These are phyloP conservation scores for Eucriotettix oculatus DNA, from an alignment of 2,888 invertebrate species.

Conservation along the genomic window DNA sequence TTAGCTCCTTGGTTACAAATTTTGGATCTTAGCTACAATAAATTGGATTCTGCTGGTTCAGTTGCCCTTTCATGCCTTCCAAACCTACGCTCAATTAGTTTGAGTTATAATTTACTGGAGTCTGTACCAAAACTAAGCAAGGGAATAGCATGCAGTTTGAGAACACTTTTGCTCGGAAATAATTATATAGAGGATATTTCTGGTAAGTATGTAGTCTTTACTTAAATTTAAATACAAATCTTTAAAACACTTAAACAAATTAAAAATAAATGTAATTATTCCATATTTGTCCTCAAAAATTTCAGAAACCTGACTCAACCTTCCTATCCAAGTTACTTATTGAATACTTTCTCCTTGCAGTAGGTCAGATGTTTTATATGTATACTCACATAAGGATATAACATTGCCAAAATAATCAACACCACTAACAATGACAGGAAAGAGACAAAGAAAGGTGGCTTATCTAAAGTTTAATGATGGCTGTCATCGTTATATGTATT, in stretches of 20 bases:
- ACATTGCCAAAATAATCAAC: background rate
- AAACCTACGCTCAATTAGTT: slow-evolving; percentile 42
- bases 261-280: no score
- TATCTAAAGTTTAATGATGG: no score
- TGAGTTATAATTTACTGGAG: slow-evolving; percentile 44
- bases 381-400: no score
- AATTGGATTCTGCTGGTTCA: slow-evolving; percentile 33
- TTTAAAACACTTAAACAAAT: no score
- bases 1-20: slow-evolving; percentile 41
- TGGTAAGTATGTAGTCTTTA: slow-evolving; percentile 21
- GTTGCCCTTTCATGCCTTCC: slow-evolving; percentile 33
- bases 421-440: no score
- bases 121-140: slow-evolving; percentile 37
- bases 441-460: no score
- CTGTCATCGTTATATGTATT: no score
- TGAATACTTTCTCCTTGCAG: no score
- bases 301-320: no score
- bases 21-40: slow-evolving; percentile 47
- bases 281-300: no score
- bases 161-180: slow-evolving; percentile 39
- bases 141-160: slow-evolving; percentile 34
- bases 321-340: no score
- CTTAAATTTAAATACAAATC: background rate
- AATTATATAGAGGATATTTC: slow-evolving; percentile 45
- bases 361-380: no score